Evolutionary conservation across 2,888 invertebrate genomes (phyloP).

Genomic region (Cheilosia variabilis): DNA sequence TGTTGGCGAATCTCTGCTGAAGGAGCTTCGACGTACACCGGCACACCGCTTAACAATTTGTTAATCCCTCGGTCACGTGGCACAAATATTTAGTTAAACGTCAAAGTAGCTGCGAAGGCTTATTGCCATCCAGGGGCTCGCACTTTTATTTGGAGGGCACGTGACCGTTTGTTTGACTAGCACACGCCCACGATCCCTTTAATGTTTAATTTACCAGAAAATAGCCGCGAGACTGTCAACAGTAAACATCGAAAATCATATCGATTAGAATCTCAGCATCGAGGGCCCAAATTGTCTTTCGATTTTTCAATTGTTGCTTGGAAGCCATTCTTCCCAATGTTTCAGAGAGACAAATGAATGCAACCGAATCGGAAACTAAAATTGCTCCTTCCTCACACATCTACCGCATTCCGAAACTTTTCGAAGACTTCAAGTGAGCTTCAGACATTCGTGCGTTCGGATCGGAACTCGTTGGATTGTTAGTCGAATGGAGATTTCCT

Average conservation of each 20-base stretch:
- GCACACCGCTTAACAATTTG: slow-evolving; percentile 57
- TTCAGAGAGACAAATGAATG: slow-evolving; percentile 8
- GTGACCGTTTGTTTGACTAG: slow-evolving; percentile 73
- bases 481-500: slow-evolving; percentile 65
- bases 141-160: slow-evolving; percentile 60
- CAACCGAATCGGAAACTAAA: slow-evolving; percentile 21
- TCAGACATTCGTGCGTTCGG: slow-evolving; percentile 42
- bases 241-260: slow-evolving; percentile 68
- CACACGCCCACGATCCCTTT: slow-evolving; percentile 75
- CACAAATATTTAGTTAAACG: slow-evolving; percentile 69
- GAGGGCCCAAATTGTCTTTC: not conserved
- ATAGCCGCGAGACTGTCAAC: slow-evolving; percentile 79
- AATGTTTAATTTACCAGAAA: slow-evolving; percentile 79
- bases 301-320: no score
- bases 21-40: not conserved
- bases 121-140: slow-evolving; percentile 29
- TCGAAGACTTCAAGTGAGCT: slow-evolving; percentile 40
- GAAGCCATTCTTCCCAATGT: no score
- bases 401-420: slow-evolving; percentile 20
- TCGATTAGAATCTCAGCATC: slow-evolving; percentile 37
- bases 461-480: slow-evolving; percentile 56
- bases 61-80: slow-evolving; percentile 70
- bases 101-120: slow-evolving; percentile 53
- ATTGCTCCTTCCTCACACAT: not conserved
- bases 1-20: slow-evolving; percentile 18